Conservation (phyloP, 1,140 invertebrate species). For the Cydia fagiglandana region DNA sequence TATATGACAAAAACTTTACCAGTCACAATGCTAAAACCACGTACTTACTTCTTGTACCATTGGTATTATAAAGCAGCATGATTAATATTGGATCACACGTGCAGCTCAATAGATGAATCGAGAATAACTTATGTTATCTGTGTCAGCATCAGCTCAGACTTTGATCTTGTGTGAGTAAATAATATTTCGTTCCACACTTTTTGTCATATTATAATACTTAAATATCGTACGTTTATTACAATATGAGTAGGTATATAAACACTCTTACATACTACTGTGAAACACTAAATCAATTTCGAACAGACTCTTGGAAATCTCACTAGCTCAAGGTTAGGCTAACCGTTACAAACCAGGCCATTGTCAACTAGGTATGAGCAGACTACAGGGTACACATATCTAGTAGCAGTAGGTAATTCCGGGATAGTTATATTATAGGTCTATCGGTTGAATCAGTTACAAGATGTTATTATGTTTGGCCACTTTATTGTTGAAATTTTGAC, state of each 20-base stretch:
- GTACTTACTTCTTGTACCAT: background rate
- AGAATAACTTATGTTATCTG: slow-evolving; percentile 5
- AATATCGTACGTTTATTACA: too few species aligned
- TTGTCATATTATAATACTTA: too few species aligned
- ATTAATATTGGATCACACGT: background rate
- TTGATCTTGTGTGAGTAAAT: slow-evolving; percentile 4
- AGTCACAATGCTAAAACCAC: too few species aligned
- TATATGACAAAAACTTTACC: too few species aligned
- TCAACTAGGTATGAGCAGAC: background rate
- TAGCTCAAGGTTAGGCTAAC: background rate
- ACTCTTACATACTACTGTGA: background rate
- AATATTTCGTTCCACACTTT: background rate
- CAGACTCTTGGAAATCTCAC: background rate
- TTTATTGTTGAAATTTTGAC: too few species aligned
- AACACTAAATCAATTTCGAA: background rate
- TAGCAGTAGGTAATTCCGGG: background rate
- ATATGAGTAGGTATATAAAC: too few species aligned
- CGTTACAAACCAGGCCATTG: background rate
- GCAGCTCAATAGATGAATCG: slow-evolving; percentile 6
- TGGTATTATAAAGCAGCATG: background rate
- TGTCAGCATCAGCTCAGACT: slow-evolving; percentile 17
- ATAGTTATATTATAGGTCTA: background rate
- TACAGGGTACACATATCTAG: background rate
- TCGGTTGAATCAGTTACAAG: background rate
- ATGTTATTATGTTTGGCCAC: background rate